Base-by-base conservation (phyloP, 2,888 invertebrate genomes). In the Agapostemon virescens region DNA sequence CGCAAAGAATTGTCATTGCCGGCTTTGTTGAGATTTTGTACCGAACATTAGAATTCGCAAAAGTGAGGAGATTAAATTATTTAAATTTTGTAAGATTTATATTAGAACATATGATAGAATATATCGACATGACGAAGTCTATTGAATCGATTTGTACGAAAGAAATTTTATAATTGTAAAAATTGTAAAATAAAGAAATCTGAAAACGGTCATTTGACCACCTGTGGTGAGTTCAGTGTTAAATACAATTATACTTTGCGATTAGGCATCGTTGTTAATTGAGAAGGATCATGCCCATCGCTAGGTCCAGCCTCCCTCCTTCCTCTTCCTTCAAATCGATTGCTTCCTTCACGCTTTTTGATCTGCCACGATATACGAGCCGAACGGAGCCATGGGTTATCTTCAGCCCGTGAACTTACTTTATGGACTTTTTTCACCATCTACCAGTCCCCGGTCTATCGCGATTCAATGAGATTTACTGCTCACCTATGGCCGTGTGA, bases 341-440 rank as follows among this genome's bases (percentile, higher is more conserved):
- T 83, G 58, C 36, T 69, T 75, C 58, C 69, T 75, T 77, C 67
- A 45, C 67, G 69, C 71, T 73, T 77, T 63, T 75, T 61, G 73
- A 84, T 77, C 63, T 55, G 55, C 42, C 61, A 36, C 66, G 40
- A 74, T 74, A 40, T 74, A 68, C 55, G n/a, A 38, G 38, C 38
- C 77, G 67, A 49, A 45, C 45, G 55, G 61, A 64, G n/a, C 38
- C 55, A 64, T 17, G 36, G 45, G 71, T 67, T 68, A 78, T 74
- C 76, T 70, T 64, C 52, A 17, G 20, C 30, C 17, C 68, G 71
- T 55, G 30, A 70, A 78, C 30, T 74, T 55, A 69, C 64, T 78
- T 78, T 69, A 71, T 52, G 52, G 23, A 17, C 13, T 52, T 74
- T 77, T 77, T 77, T 79, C 49, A 61, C 38, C 9, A 26, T 13